A percentile compares a stretch with the other conserved stretches of the same genome.
phyloP scores from a whole-genome alignment of 2,888 invertebrate genomes.

The Nudaria mundana region DNA sequence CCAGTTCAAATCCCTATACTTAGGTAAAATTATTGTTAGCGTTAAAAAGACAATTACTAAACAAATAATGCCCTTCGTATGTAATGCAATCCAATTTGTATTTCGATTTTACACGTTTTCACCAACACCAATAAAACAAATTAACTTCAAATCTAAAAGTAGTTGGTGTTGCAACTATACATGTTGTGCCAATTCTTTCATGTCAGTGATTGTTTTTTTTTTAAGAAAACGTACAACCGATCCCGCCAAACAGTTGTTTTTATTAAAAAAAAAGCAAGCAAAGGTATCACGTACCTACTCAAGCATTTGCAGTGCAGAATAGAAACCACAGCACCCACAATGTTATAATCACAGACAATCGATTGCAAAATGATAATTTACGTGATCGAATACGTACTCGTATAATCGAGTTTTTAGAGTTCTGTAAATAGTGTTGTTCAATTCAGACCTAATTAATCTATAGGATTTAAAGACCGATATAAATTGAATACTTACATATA shows the following conservation, averaged over 20 bases:
- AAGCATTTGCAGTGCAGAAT: constrained; percentile 57
- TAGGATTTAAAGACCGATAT: too few species aligned
- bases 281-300: constrained; percentile 75
- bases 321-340: constrained; percentile 74
- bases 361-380: constrained; percentile 77
- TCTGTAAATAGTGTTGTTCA: constrained; percentile 16
- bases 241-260: constrained; percentile 60
- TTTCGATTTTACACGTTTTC: constrained; percentile 4
- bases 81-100: neutral
- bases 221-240: constrained; percentile 54
- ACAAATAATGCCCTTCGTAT: neutral
- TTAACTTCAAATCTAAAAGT: neutral
- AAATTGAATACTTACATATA: too few species aligned
- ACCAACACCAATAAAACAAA: neutral
- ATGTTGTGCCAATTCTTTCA: constrained; percentile 35
- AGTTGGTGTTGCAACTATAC: constrained; percentile 27
- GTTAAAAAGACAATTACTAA: too few species aligned
- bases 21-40: too few species aligned
- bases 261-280: constrained; percentile 46
- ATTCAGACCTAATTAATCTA: too few species aligned
- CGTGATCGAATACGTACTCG: constrained; percentile 64
- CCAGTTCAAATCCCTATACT: too few species aligned
- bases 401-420: constrained; percentile 56
- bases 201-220: constrained; percentile 59
- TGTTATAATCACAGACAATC: constrained; percentile 64